These are phyloP conservation scores for Adoxophyes honmai DNA, from an alignment of 1,140 invertebrate species.

Conservation along the genomic window DNA sequence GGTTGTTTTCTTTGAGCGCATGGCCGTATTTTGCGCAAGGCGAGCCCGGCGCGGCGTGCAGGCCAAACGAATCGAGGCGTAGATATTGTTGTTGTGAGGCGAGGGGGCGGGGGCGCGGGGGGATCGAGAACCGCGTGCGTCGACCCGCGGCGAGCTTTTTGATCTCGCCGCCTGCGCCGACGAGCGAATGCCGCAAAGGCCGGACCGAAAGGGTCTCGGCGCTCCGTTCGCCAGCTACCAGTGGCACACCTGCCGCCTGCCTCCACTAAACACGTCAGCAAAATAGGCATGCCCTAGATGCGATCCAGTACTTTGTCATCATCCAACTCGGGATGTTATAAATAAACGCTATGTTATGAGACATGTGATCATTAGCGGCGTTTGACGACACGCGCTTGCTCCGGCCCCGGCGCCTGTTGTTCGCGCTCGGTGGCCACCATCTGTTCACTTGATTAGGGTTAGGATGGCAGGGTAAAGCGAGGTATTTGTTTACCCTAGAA, in stretches of 20 bases:
- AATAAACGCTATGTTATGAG: slow-evolving; percentile 1
- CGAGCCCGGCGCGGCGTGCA: not conserved
- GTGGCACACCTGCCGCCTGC: slow-evolving; percentile 40
- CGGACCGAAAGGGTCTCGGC: slow-evolving; percentile 23
- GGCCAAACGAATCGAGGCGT: slow-evolving; percentile 16
- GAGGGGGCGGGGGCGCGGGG: slow-evolving; percentile 35
- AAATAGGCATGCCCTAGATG: not conserved
- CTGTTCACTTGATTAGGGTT: slow-evolving; percentile 14
- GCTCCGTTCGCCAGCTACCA: slow-evolving; percentile 47
- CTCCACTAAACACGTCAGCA: slow-evolving; percentile 22
- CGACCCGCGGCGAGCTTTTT: slow-evolving; percentile 67
- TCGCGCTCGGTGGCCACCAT: slow-evolving; percentile 13
- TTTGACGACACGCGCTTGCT: slow-evolving; percentile 8
- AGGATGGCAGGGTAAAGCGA: not conserved
- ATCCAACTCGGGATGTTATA: not conserved
- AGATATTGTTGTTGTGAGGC: slow-evolving; percentile 21
- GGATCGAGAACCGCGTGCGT: slow-evolving; percentile 63
- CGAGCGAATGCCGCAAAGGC: slow-evolving; percentile 43
- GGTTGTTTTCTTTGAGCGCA: slow-evolving; percentile 57
- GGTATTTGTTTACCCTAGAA: too few species aligned
- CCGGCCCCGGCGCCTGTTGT: not conserved
- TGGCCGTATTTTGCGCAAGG: slow-evolving; percentile 54
- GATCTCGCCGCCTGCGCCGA: slow-evolving; percentile 52
- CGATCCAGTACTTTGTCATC: too few species aligned
- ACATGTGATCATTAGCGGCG: slow-evolving; percentile 1